phyloP scores from a whole-genome alignment of 1,140 invertebrate species.

The Pseudomyrmex dendroicus region DNA sequence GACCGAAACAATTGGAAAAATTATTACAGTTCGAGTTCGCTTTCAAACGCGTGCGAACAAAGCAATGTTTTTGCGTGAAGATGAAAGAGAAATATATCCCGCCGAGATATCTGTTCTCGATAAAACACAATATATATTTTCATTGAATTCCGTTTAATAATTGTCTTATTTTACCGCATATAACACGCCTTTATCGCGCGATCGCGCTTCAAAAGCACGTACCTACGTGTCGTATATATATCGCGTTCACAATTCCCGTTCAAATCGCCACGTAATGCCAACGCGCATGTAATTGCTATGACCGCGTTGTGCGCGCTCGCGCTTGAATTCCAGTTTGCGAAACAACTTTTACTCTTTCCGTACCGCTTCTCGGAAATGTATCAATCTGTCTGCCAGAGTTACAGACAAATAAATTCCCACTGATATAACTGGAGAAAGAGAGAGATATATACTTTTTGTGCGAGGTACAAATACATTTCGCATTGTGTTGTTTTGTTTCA shows the following conservation, averaged over 20 bases:
- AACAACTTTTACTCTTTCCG: constrained; percentile 61
- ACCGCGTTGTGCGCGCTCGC: constrained; percentile 54
- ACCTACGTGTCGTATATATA: constrained; percentile 32
- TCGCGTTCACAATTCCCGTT: constrained; percentile 21
- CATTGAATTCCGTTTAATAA: background rate
- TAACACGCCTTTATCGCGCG: background rate
- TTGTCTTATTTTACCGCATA: constrained; percentile 2
- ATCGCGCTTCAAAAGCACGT: background rate
- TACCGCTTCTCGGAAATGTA: constrained; percentile 27
- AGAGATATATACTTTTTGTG: too few relatives aligned
- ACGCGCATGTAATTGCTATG: constrained; percentile 49
- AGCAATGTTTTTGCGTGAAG: too few relatives aligned
- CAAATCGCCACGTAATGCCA: constrained; percentile 35
- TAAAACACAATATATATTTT: background rate
- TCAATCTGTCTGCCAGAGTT: constrained; percentile 1
- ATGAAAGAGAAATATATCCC: too few relatives aligned
- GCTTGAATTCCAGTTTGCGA: constrained; percentile 47
- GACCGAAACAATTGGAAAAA: too few relatives aligned
- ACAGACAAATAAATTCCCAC: background rate
- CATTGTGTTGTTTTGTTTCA: background rate
- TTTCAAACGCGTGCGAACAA: too few relatives aligned
- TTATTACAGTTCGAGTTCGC: too few relatives aligned
- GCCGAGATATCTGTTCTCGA: background rate
- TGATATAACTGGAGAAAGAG: too few relatives aligned
- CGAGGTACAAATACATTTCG: background rate